Conservation (phyloP, 1,140 invertebrate species). For the Lasaia peninsularis region DNA sequence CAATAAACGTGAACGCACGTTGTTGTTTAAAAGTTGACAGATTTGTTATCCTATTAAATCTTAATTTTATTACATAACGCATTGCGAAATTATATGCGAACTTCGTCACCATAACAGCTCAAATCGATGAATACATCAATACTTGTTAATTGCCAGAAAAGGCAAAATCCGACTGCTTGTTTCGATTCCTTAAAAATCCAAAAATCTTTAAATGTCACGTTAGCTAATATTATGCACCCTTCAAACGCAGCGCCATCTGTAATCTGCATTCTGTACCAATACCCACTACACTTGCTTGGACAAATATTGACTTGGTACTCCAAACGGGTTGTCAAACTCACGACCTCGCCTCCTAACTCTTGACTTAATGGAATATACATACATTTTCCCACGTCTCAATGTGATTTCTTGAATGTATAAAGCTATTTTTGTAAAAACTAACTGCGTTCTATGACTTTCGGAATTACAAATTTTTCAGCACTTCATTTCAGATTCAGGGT, state of each 20-base stretch:
- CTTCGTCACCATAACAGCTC: too few relatives aligned
- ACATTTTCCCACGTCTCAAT: constrained; percentile 20
- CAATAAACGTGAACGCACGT: too few relatives aligned
- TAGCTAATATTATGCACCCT: constrained; percentile 57
- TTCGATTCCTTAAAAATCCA: not conserved
- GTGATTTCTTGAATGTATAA: not conserved
- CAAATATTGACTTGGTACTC: constrained; percentile 67
- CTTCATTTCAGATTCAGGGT: too few relatives aligned
- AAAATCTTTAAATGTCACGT: not conserved
- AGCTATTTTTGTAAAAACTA: not conserved
- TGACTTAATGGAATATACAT: constrained; percentile 8
- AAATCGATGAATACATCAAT: too few relatives aligned
- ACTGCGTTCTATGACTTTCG: too few relatives aligned
- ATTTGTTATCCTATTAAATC: too few relatives aligned
- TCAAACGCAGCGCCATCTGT: constrained; percentile 44
- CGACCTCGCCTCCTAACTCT: constrained; percentile 27
- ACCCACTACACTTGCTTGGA: constrained; percentile 32
- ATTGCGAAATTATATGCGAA: too few relatives aligned
- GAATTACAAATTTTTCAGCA: too few relatives aligned
- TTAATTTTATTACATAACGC: too few relatives aligned
- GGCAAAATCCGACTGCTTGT: too few relatives aligned
- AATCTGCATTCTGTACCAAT: constrained; percentile 61
- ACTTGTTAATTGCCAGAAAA: too few relatives aligned
- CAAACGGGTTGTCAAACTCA: constrained; percentile 58
- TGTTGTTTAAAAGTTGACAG: too few relatives aligned